Base-by-base conservation (phyloP, 1,140 invertebrate species). In the Cydia strobilella region DNA sequence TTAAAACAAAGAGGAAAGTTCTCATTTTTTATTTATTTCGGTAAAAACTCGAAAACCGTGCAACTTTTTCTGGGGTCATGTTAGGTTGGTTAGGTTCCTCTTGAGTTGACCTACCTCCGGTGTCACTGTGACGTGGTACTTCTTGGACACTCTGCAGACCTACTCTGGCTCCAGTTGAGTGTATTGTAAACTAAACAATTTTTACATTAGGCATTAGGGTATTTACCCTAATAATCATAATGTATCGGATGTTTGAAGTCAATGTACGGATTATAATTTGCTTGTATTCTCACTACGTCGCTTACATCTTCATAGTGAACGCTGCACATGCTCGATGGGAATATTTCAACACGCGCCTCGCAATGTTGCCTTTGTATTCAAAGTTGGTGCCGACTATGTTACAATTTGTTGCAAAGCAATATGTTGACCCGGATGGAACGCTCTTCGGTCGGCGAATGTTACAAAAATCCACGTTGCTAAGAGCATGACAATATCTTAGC, bases 301-400 rank as follows among this genome's bases (percentile, higher is more conserved):
- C 54, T 59, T 59, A 69, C 65, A 69, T 69, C 65, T 69, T 69
- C 65, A 69, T 69, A 69, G 65, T 35, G 65, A 69, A 69, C 31
- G n/a, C 18, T 69, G 65, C 65, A 69, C 65, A 69, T 69, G 31
- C 65, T 69, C 65, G 65, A 69, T 69, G 65, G 65, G 65, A 69
- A 69, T 69, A 69, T 69, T 69, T 69, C 65, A 69, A 69, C 65
- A 35, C 65, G 65, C 27, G 27, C 65, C 54, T 59, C 65, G 65
- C 65, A 69, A 69, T 69, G 65, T 69, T 69, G 65, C 31, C 65
- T 69, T 69, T 69, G 27, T 69, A 69, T 69, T 69, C 65, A 69
- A 35, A 35, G 65, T 69, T 35, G 23, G 65, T 39, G n/a, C 65
- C 31, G n/a, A 69, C 65, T 35, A 31, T 31, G 65, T 69, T 35